Conservation (phyloP, 2,888 invertebrate species). For the Phanerotoma sp. region DNA sequence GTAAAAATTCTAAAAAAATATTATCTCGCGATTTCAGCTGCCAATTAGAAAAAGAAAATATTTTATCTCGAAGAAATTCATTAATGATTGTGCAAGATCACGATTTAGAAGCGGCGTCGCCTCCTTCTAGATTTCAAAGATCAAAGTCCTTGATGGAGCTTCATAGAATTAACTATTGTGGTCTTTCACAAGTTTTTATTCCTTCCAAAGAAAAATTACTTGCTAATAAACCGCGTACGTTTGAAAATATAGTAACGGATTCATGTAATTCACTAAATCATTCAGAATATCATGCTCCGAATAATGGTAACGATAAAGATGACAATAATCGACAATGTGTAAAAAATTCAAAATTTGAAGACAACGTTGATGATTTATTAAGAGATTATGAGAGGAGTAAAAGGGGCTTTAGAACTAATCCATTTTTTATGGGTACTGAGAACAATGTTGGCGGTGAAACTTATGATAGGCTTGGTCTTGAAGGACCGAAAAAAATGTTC, state of each 20-base stretch:
- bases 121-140: slow-evolving; percentile 33
- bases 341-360: slow-evolving; percentile 20
- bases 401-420: slow-evolving; percentile 51
- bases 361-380: slow-evolving; percentile 46
- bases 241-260: slow-evolving; percentile 3
- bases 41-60: slow-evolving; percentile 43
- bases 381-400: slow-evolving; percentile 52
- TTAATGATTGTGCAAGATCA: slow-evolving; percentile 35
- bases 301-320: background rate
- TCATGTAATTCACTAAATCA: background rate
- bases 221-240: slow-evolving; percentile 11
- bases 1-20: slow-evolving; percentile 1
- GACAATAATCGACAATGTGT: slow-evolving; percentile 5
- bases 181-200: slow-evolving; percentile 15
- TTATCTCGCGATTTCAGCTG: slow-evolving; percentile 18
- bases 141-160: slow-evolving; percentile 50
- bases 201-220: slow-evolving; percentile 5
- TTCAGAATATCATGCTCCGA: background rate
- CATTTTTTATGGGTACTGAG: slow-evolving; percentile 39
- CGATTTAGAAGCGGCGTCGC: slow-evolving; percentile 26
- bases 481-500: slow-evolving; percentile 63
- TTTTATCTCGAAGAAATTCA: slow-evolving; percentile 40
- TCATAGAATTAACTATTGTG: slow-evolving; percentile 29
- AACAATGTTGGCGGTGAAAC: slow-evolving; percentile 18
- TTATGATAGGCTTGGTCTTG: slow-evolving; percentile 47